These are phyloP conservation scores for Rhinolophus ferrumequinum DNA, from an alignment of 2,113 vertebrate genomes.

Conservation along the genomic window DNA sequence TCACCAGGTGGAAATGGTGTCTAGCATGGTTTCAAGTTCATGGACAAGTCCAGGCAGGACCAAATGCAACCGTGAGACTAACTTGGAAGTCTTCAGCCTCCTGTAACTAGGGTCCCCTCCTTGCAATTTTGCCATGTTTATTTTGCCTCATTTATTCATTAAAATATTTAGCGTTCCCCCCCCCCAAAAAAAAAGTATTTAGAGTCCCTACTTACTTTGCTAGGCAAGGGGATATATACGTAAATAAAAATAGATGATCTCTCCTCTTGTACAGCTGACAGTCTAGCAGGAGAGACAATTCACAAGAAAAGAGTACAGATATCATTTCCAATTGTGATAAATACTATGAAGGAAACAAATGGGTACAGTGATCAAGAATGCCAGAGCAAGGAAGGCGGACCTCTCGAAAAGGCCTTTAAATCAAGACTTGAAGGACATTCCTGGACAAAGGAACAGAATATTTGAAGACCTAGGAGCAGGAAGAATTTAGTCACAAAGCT, in stretches of 20 bases:
- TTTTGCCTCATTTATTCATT: neutral
- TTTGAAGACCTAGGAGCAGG: neutral
- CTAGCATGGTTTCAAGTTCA: neutral
- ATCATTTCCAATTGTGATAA: constrained; percentile 19
- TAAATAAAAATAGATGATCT: constrained; percentile 15
- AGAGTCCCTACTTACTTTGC: neutral
- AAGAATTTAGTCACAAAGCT: neutral
- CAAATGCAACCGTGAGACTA: neutral
- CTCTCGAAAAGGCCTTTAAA: neutral
- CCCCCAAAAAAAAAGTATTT: neutral
- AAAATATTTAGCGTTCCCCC: neutral
- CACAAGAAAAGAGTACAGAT: neutral
- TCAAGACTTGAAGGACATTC: constrained; percentile 8
- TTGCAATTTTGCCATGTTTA: neutral
- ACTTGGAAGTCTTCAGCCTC: neutral
- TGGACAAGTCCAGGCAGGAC: neutral
- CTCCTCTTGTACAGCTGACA: neutral
- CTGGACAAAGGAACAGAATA: neutral
- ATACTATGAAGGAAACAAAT: constrained; percentile 32
- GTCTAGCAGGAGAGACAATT: neutral
- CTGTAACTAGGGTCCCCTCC: neutral
- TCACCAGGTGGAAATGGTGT: neutral
- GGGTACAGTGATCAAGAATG: neutral
- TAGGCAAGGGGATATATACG: neutral
- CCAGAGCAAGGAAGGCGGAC: neutral